A percentile compares a stretch with the other conserved stretches of the same genome.
Evolutionary conservation across 2,113 vertebrate genomes (phyloP).

Genomic region (Platichthys stellatus): DNA sequence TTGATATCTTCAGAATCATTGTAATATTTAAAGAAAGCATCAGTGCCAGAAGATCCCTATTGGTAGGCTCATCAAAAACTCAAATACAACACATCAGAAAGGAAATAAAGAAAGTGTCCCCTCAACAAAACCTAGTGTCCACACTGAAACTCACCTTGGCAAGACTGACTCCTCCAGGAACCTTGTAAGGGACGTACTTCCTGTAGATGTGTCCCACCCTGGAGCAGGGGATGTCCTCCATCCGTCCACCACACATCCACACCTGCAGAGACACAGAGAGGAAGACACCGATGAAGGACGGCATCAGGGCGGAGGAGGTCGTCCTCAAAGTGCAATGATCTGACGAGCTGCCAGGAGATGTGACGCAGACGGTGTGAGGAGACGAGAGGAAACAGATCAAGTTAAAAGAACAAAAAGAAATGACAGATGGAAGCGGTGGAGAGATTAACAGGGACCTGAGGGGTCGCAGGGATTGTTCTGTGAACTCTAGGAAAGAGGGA

Average conservation of each 20-base stretch:
- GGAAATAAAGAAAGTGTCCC: no score
- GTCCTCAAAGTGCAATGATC: no score
- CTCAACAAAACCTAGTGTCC: neutral
- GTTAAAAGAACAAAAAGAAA: neutral
- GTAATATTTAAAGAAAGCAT: no score
- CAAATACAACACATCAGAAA: neutral
- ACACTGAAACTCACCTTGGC: conserved; percentile 85
- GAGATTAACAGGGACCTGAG: no score
- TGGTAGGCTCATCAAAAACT: neutral
- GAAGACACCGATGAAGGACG: neutral
- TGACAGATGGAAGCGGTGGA: neutral
- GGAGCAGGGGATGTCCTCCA: conserved; percentile 90
- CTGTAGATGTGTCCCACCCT: conserved; percentile 98
- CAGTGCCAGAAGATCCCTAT: no score
- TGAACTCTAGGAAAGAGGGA: no score
- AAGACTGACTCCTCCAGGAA: conserved; percentile 94
- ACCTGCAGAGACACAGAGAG: conserved; percentile 63
- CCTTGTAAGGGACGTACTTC: conserved; percentile 98
- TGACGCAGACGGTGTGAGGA: neutral
- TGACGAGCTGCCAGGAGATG: neutral
- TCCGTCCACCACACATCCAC: conserved; percentile 85
- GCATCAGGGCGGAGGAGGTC: neutral
- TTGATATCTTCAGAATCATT: no score
- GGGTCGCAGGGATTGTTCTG: no score
- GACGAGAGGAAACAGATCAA: neutral